Conservation (phyloP, 2,797 vertebrate species). For the Arnoldichthys spilopterus region DNA sequence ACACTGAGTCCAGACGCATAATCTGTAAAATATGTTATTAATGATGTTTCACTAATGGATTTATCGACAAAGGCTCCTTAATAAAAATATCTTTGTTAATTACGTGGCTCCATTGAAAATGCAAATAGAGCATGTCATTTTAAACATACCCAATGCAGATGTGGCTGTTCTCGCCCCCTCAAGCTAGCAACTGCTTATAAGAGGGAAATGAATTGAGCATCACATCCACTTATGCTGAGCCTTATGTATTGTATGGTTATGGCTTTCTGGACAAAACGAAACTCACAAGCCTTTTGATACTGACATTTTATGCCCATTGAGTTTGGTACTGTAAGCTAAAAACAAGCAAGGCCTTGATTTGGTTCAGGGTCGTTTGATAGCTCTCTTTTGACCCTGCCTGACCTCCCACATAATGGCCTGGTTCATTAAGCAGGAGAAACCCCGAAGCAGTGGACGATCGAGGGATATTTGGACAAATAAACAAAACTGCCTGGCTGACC, state of each 20-base stretch:
- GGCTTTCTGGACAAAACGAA: background rate
- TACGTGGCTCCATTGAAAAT: background rate
- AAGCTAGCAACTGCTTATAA: background rate
- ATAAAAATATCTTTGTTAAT: conserved; percentile 16
- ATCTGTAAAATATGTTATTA: conserved; percentile 26
- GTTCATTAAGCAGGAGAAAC: conserved; percentile 30
- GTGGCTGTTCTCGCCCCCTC: background rate
- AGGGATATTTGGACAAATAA: conserved; percentile 42
- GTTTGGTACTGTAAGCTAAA: background rate
- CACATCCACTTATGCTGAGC: background rate
- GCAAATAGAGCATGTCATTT: conserved; percentile 27
- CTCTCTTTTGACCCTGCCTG: conserved; percentile 6
- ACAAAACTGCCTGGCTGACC: conserved; percentile 41
- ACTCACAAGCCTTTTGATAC: background rate
- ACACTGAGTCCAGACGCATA: conserved; percentile 1
- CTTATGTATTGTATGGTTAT: no score
- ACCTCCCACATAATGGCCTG: background rate
- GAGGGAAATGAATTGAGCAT: background rate
- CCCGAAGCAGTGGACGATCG: conserved; percentile 35
- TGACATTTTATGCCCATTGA: background rate
- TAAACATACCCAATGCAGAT: conserved; percentile 10
- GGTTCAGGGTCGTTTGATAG: background rate
- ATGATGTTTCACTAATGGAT: conserved; percentile 32
- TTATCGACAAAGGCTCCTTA: conserved; percentile 23
- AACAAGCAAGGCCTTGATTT: background rate